A percentile compares a stretch with the other conserved stretches of the same genome.
Conservation (phyloP, 2,113 vertebrate species). For the Limanda limanda region DNA sequence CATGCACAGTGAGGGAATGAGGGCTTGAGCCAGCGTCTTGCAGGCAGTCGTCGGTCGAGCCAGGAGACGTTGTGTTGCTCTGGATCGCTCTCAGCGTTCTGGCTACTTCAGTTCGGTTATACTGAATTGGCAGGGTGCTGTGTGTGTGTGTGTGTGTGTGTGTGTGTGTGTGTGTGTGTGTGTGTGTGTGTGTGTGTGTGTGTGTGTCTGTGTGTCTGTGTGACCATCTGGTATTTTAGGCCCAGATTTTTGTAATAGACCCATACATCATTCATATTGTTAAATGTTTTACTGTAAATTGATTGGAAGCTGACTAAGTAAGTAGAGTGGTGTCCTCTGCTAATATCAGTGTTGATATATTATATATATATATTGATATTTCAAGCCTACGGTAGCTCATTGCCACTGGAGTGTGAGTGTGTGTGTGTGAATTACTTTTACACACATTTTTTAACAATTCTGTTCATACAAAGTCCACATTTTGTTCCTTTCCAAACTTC, state of each 20-base stretch:
- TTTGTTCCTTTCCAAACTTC: not conserved
- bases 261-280: not conserved
- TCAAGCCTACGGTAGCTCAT: not conserved
- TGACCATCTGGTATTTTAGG: not conserved
- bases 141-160: too few species aligned
- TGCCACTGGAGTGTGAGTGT: not conserved
- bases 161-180: not conserved
- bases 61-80: slow-evolving; percentile 46
- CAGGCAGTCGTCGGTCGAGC: slow-evolving; percentile 17
- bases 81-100: slow-evolving; percentile 53
- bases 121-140: slow-evolving; percentile 41
- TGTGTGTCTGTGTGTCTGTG: not conserved
- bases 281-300: not conserved
- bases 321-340: not conserved
- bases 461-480: not conserved
- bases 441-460: too few species aligned
- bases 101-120: slow-evolving; percentile 50
- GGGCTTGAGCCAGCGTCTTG: too few species aligned
- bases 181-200: slow-evolving; percentile 7
- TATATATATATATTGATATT: too few species aligned
- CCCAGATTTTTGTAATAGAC: not conserved
- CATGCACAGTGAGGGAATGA: too few species aligned
- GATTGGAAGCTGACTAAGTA: not conserved
- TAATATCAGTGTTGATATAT: too few species aligned
- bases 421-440: not conserved